phyloP scores from a whole-genome alignment of 2,797 vertebrate genomes.

The Parauchenoglanis punctatus region DNA sequence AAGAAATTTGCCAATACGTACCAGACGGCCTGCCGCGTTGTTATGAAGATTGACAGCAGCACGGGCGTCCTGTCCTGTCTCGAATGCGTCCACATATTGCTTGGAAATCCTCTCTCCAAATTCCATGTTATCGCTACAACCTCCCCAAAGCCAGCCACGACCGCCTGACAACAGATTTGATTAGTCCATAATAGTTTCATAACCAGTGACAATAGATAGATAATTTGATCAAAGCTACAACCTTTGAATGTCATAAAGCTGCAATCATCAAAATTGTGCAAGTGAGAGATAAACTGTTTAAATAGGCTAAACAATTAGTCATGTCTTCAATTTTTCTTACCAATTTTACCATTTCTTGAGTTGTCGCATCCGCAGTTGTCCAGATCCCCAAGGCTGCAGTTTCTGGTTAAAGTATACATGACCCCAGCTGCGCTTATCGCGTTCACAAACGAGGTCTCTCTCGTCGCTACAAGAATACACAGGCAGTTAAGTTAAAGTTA shows the following conservation, averaged over 20 bases:
- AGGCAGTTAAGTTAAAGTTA: background rate
- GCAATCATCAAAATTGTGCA: background rate
- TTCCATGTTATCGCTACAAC: slow-evolving; percentile 93
- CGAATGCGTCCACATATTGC: slow-evolving; percentile 91
- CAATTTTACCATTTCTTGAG: slow-evolving; percentile 87
- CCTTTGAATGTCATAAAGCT: background rate
- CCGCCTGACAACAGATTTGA: slow-evolving; percentile 77
- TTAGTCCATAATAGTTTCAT: background rate
- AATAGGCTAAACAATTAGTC: background rate
- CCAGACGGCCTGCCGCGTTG: slow-evolving; percentile 91
- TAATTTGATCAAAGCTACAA: background rate
- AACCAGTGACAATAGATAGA: background rate
- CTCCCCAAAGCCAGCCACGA: slow-evolving; percentile 96
- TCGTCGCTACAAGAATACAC: slow-evolving; percentile 79
- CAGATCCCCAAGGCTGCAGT: slow-evolving; percentile 94
- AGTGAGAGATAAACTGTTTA: background rate
- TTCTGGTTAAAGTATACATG: slow-evolving; percentile 92
- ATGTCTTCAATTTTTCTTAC: slow-evolving; percentile 67
- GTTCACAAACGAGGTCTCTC: slow-evolving; percentile 93
- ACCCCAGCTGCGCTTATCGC: slow-evolving; percentile 96
- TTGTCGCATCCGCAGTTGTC: slow-evolving; percentile 93
- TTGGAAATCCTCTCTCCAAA: slow-evolving; percentile 95
- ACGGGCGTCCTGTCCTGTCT: slow-evolving; percentile 90
- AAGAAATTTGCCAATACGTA: slow-evolving; percentile 63
- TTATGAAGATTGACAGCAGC: slow-evolving; percentile 96